phyloP scores from a whole-genome alignment of 2,888 invertebrate species.

The Dicycla oo region DNA sequence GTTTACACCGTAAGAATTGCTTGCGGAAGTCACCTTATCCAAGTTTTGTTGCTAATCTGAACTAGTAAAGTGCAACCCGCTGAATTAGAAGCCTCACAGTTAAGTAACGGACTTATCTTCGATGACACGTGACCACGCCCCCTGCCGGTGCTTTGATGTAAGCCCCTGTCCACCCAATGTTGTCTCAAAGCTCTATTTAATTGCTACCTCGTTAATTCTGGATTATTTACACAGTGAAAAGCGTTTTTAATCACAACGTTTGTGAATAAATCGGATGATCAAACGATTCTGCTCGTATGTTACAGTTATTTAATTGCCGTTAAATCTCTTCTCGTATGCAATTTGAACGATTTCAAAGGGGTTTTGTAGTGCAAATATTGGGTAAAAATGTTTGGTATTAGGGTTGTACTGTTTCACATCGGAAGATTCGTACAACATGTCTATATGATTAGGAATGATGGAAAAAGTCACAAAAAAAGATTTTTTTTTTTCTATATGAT shows the following conservation, averaged over 20 bases:
- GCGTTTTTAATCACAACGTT: slow-evolving; percentile 79
- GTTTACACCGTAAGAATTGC: too few species aligned
- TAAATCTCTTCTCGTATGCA: slow-evolving; percentile 72
- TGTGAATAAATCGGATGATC: slow-evolving; percentile 77
- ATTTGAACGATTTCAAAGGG: slow-evolving; percentile 52
- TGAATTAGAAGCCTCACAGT: slow-evolving; percentile 40
- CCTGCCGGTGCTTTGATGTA: slow-evolving; percentile 81
- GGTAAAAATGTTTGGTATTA: slow-evolving; percentile 18
- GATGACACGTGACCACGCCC: slow-evolving; percentile 74
- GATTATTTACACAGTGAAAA: slow-evolving; percentile 87
- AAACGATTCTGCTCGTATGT: slow-evolving; percentile 78
- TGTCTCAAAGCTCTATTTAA: slow-evolving; percentile 88
- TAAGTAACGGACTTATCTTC: slow-evolving; percentile 71
- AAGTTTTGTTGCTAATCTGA: too few species aligned
- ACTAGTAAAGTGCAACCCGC: slow-evolving; percentile 11
- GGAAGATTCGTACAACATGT: not conserved
- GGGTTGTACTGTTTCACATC: not conserved
- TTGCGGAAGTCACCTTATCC: too few species aligned
- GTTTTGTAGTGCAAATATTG: slow-evolving; percentile 44
- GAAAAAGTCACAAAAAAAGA: not conserved
- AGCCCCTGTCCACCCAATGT: slow-evolving; percentile 75
- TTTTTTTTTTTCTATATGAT: not conserved
- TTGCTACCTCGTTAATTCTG: slow-evolving; percentile 89
- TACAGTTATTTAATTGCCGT: slow-evolving; percentile 80
- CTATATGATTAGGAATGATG: too few species aligned